Percentiles rank a stretch among this genome's conserved stretches.
These are phyloP conservation scores for Sebastolobus altivelis DNA, from an alignment of 2,797 vertebrate species.

Conservation along the genomic window DNA sequence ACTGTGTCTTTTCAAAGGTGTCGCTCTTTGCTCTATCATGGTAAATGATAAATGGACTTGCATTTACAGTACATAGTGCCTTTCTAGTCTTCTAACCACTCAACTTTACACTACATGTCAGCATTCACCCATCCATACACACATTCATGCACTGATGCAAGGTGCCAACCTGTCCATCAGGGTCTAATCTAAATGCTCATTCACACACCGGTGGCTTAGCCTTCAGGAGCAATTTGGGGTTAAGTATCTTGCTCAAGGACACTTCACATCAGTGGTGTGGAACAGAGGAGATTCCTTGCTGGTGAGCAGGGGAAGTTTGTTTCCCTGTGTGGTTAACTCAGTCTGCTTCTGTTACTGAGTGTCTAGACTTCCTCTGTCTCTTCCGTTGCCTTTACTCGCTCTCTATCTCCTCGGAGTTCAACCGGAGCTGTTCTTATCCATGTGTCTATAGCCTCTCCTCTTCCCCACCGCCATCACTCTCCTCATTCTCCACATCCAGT, in stretches of 20 bases:
- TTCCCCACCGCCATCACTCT: not conserved
- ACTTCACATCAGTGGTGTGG: not conserved
- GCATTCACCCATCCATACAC: too few species aligned
- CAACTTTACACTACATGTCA: too few species aligned
- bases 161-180: too few species aligned
- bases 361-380: conserved; percentile 31
- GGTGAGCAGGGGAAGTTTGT: conserved; percentile 16
- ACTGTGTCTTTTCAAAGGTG: not conserved
- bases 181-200: too few species aligned
- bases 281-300: not conserved
- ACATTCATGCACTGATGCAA: too few species aligned
- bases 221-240: too few species aligned
- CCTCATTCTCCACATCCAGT: conserved; percentile 20
- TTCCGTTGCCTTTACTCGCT: conserved; percentile 17
- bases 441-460: conserved; percentile 12
- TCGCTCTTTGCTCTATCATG: not conserved
- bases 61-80: too few species aligned
- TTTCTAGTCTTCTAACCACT: too few species aligned
- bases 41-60: too few species aligned
- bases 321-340: conserved; percentile 33
- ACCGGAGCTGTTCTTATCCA: not conserved
- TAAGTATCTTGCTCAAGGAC: too few species aligned
- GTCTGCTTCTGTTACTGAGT: conserved; percentile 20
- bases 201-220: too few species aligned
- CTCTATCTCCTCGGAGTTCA: conserved; percentile 10